Percentiles rank a stretch among this genome's conserved stretches.
Evolutionary conservation across 2,888 invertebrate species (phyloP).

Genomic region (Synergus itoensis): DNA sequence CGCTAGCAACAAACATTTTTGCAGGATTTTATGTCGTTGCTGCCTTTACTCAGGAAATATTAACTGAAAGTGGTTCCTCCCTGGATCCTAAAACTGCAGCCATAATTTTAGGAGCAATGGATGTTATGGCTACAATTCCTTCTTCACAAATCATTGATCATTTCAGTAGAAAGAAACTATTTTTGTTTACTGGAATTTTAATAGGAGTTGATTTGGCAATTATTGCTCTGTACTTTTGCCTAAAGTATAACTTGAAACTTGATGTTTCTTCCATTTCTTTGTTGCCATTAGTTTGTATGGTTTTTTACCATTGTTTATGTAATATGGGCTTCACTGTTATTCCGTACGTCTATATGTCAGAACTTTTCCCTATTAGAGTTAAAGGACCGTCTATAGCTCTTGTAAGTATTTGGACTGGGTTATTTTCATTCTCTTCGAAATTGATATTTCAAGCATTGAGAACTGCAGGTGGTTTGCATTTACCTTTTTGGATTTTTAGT

Average conservation of each 20-base stretch:
- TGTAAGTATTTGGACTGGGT: constrained; percentile 80
- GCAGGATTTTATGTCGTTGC: constrained; percentile 82
- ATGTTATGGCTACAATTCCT: constrained; percentile 80
- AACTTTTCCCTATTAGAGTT: constrained; percentile 83
- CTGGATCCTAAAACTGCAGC: constrained; percentile 79
- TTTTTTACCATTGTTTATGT: constrained; percentile 58
- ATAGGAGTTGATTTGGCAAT: constrained; percentile 80
- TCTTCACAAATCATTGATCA: constrained; percentile 82
- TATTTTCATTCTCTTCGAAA: background rate
- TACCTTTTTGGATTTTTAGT: constrained; percentile 81
- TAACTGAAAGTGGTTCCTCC: constrained; percentile 79
- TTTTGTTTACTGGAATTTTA: constrained; percentile 81
- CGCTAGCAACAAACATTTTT: constrained; percentile 83
- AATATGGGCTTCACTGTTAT: constrained; percentile 83
- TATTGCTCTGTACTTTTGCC: constrained; percentile 81
- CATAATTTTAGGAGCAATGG: constrained; percentile 80
- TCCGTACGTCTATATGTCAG: constrained; percentile 83
- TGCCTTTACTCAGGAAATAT: constrained; percentile 82
- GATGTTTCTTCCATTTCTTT: constrained; percentile 79
- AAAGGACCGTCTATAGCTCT: constrained; percentile 84
- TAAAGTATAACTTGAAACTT: constrained; percentile 78
- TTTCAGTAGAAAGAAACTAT: constrained; percentile 81
- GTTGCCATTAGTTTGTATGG: constrained; percentile 82
- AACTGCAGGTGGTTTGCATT: constrained; percentile 79
- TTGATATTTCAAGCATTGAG: constrained; percentile 78